Percentiles rank a stretch among this genome's conserved stretches.
Conservation (phyloP, 2,113 vertebrate species). For the Pundamilia nyererei region DNA sequence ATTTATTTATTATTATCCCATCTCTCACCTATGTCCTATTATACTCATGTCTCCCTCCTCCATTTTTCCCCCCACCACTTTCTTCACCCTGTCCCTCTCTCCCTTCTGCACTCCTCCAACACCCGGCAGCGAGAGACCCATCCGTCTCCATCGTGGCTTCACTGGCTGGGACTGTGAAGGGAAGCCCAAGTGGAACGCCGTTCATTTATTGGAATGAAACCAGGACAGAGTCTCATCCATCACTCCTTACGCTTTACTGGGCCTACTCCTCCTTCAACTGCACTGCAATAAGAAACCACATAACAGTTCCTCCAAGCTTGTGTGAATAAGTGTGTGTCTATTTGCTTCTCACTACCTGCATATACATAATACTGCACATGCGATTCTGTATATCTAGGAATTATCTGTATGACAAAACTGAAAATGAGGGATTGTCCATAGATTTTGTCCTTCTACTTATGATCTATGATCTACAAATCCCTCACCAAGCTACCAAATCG, state of each 20-base stretch:
- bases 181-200: slow-evolving; percentile 66
- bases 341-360: not conserved
- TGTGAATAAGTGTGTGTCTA: not conserved
- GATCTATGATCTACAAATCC: not conserved
- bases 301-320: slow-evolving; percentile 6
- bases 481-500: not conserved
- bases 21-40: not conserved
- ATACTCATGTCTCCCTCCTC: not conserved
- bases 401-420: not conserved
- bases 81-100: slow-evolving; percentile 1
- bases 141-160: slow-evolving; percentile 55
- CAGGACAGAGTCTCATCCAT: slow-evolving; percentile 64
- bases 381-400: not conserved
- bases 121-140: slow-evolving; percentile 43
- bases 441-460: not conserved
- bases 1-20: not conserved
- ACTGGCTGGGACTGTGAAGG: slow-evolving; percentile 42
- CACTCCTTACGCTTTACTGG: slow-evolving; percentile 44
- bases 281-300: slow-evolving; percentile 13
- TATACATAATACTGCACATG: not conserved
- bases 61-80: not conserved
- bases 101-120: slow-evolving; percentile 18
- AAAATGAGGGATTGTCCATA: not conserved
- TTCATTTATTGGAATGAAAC: slow-evolving; percentile 72
- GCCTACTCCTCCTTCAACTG: slow-evolving; percentile 30